A percentile compares a stretch with the other conserved stretches of the same genome.
Conservation (phyloP, 2,797 vertebrate genomes). For the Ficedula albicollis region DNA sequence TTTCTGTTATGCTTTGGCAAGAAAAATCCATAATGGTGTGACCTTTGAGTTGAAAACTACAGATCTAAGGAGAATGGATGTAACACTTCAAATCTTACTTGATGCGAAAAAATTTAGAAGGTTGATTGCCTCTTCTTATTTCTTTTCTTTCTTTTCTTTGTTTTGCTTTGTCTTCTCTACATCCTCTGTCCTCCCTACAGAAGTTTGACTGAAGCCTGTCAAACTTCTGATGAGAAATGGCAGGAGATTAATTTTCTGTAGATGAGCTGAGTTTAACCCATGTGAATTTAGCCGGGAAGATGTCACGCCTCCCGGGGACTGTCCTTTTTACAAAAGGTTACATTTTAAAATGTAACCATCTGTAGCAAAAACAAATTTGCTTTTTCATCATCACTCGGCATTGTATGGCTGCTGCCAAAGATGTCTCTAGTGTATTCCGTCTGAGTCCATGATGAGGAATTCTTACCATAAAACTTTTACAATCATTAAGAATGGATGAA, state of each 20-base stretch:
- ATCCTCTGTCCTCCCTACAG: background rate
- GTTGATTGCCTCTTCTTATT: background rate
- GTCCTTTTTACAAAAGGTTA: conserved; percentile 51
- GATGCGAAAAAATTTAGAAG: background rate
- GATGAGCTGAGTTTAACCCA: conserved; percentile 18
- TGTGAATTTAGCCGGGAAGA: background rate
- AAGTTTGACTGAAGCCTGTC: conserved; percentile 1
- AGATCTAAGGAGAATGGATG: conserved; percentile 2
- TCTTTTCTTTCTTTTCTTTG: background rate
- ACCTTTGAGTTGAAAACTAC: conserved; percentile 46
- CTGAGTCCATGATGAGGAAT: background rate
- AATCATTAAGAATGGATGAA: background rate
- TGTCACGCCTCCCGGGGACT: conserved; percentile 19
- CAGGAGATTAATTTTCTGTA: background rate
- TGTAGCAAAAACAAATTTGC: conserved; percentile 13
- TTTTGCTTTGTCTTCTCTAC: background rate
- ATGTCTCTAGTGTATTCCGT: background rate
- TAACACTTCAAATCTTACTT: background rate
- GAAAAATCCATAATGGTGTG: conserved; percentile 46
- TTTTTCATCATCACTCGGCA: background rate
- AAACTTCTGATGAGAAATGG: background rate
- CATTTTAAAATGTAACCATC: conserved; percentile 49
- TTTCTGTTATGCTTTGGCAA: conserved; percentile 15
- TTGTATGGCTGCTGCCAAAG: background rate
- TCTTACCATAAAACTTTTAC: background rate